These are phyloP conservation scores for Caenorhabditis drosophilae DNA, from an alignment of 2,888 invertebrate species.

Conservation along the genomic window DNA sequence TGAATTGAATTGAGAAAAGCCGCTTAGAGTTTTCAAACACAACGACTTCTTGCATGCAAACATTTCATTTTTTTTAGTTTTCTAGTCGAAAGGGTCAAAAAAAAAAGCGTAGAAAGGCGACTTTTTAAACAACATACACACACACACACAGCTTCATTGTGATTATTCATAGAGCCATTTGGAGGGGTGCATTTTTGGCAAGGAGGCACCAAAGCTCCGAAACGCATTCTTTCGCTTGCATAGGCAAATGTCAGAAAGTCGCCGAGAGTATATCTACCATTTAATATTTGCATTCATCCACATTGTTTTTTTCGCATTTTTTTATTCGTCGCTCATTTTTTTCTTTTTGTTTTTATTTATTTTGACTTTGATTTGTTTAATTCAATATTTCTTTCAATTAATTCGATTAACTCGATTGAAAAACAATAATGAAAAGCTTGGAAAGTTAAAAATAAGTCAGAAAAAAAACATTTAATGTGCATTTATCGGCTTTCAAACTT, in stretches of 20 bases:
- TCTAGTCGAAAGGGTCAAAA: background rate
- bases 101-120: background rate
- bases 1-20: too few relatives aligned
- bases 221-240: slow-evolving; percentile 45
- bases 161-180: slow-evolving; percentile 53
- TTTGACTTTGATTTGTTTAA: background rate
- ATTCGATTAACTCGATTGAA: background rate
- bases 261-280: slow-evolving; percentile 15
- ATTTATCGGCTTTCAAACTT: too few relatives aligned
- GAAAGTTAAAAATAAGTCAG: background rate
- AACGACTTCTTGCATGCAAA: too few relatives aligned
- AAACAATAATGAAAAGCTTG: background rate
- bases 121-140: slow-evolving; percentile 2
- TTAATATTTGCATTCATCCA: background rate
- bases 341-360: background rate
- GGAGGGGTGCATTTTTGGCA: slow-evolving; percentile 16
- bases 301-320: too few relatives aligned
- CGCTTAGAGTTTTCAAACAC: too few relatives aligned
- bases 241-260: slow-evolving; percentile 42
- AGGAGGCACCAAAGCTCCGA: slow-evolving; percentile 2
- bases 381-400: too few relatives aligned
- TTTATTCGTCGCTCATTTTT: too few relatives aligned
- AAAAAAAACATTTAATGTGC: too few relatives aligned
- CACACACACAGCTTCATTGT: slow-evolving; percentile 45
- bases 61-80: background rate